Conservation (phyloP, 2,797 vertebrate species). For the Varecia variegata region DNA sequence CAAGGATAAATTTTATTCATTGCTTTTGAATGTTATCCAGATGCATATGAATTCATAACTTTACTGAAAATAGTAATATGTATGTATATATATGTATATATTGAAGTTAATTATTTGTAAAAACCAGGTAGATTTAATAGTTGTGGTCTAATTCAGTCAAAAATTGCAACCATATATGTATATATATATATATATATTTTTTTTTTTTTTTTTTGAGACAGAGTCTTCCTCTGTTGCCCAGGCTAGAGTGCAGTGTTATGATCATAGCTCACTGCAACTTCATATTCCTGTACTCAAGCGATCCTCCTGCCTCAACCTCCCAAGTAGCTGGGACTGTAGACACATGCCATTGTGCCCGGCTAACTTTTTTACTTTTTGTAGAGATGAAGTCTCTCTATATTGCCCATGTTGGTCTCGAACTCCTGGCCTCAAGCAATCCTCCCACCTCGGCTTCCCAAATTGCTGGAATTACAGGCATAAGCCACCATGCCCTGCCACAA, state of each 20-base stretch:
- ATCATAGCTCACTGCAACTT: not conserved
- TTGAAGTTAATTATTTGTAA: not conserved
- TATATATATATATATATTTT: no score
- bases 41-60: not conserved
- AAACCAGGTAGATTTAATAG: not conserved
- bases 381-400: not conserved
- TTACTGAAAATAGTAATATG: not conserved
- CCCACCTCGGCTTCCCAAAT: not conserved
- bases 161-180: not conserved
- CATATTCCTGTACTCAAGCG: not conserved
- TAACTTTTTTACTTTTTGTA: not conserved
- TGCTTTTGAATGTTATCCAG: not conserved
- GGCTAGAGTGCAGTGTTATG: not conserved
- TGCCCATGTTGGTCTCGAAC: not conserved
- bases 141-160: conserved; percentile 5
- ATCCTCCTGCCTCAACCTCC: not conserved
- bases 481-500: not conserved
- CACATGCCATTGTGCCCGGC: not conserved
- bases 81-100: not conserved
- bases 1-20: not conserved
- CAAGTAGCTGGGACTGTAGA: not conserved
- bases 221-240: not conserved
- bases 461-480: not conserved
- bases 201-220: not conserved
- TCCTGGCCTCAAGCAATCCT: not conserved